phyloP scores from a whole-genome alignment of 2,113 vertebrate species.

The Eurystomus gularis region DNA sequence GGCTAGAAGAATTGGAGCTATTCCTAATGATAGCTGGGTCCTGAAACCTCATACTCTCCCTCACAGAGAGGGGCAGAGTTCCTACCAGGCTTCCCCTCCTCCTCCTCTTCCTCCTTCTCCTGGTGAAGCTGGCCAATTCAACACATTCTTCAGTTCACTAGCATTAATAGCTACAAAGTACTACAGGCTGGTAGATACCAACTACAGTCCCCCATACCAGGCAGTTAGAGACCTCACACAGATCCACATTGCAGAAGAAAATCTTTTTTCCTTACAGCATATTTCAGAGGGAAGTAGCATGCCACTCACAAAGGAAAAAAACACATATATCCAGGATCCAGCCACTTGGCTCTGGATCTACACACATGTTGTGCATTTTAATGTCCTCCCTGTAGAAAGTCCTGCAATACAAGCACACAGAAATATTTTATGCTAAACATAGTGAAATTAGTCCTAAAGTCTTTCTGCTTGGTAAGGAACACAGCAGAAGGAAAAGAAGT shows the following conservation, averaged over 20 bases:
- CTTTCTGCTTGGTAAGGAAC: neutral
- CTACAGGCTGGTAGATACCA: constrained; percentile 73
- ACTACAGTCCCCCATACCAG: constrained; percentile 61
- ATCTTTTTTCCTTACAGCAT: neutral
- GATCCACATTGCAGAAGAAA: neutral
- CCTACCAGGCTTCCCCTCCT: constrained; percentile 9
- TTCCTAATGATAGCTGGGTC: constrained; percentile 69
- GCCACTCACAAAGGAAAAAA: neutral
- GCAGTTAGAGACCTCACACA: constrained; percentile 83
- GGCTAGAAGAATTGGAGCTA: constrained; percentile 65
- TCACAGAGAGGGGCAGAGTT: constrained; percentile 14
- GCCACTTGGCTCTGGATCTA: neutral
- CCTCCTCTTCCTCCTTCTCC: constrained; percentile 36
- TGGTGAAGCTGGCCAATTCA: constrained; percentile 73
- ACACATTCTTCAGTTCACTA: constrained; percentile 83
- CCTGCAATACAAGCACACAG: neutral
- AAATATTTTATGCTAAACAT: neutral
- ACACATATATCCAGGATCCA: neutral
- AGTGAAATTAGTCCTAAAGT: neutral
- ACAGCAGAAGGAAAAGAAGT: neutral
- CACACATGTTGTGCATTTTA: neutral
- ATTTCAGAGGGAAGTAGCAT: neutral
- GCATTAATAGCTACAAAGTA: constrained; percentile 78
- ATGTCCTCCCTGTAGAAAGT: neutral
- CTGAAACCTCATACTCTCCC: constrained; percentile 62